Conservation (phyloP, 2,113 vertebrate genomes). For the Fulmarus glacialis region DNA sequence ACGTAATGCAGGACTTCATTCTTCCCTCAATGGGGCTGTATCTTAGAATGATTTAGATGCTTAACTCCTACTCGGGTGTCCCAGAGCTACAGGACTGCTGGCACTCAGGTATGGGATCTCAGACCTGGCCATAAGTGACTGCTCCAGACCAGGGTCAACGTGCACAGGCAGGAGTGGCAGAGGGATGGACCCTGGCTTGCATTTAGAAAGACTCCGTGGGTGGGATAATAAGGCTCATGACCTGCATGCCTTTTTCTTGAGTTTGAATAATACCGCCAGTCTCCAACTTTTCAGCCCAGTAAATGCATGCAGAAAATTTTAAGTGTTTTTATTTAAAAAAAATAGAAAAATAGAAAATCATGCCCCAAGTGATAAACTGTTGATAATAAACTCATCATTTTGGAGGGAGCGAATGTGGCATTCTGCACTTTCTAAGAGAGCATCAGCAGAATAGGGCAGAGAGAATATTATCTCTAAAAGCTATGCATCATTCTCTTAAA, state of each 20-base stretch:
- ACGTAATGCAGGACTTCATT: neutral
- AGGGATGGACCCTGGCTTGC: neutral
- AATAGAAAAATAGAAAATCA: neutral
- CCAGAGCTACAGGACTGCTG: neutral
- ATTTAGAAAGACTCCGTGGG: neutral
- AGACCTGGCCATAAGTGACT: neutral
- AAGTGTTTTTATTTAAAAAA: neutral
- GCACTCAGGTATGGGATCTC: neutral
- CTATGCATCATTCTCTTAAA: constrained; percentile 74
- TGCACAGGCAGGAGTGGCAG: neutral
- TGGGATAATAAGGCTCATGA: neutral
- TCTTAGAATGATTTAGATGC: neutral
- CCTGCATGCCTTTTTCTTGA: neutral
- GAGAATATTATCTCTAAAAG: constrained; percentile 72
- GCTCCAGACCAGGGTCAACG: neutral
- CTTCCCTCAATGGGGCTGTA: neutral
- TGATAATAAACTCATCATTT: constrained; percentile 61
- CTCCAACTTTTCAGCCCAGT: neutral
- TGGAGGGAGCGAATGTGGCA: neutral
- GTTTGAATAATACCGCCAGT: neutral
- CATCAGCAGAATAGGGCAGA: constrained; percentile 38
- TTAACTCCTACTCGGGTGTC: neutral
- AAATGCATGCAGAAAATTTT: neutral
- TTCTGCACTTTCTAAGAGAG: constrained; percentile 44
- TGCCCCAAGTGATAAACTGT: constrained; percentile 31